Percentiles rank a stretch among this genome's conserved stretches.
phyloP scores from a whole-genome alignment of 2,888 invertebrate species.

The Plagodis dolabraria region DNA sequence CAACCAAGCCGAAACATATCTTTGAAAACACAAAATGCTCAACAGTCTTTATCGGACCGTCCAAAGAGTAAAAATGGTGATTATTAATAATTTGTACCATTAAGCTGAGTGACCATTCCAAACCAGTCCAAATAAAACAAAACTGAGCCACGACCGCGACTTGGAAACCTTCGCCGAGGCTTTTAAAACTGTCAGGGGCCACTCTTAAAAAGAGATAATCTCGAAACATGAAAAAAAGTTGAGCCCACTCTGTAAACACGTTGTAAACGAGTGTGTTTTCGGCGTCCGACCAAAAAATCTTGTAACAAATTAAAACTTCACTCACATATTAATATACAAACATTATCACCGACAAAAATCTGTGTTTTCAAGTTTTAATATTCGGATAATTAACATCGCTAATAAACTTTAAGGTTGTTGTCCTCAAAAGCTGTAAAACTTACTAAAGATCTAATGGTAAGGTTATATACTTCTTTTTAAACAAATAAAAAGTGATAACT shows the following conservation, averaged over 20 bases:
- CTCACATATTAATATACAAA: conserved; percentile 35
- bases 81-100: conserved; percentile 71
- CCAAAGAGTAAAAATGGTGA: conserved; percentile 34
- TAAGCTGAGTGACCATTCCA: conserved; percentile 52
- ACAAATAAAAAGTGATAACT: conserved; percentile 12
- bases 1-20: not conserved
- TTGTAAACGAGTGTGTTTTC: conserved; percentile 70
- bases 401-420: conserved; percentile 12
- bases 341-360: conserved; percentile 14
- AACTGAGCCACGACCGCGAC: conserved; percentile 40
- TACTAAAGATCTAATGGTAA: conserved; percentile 3
- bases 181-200: conserved; percentile 73
- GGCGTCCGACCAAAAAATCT: conserved; percentile 46
- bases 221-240: conserved; percentile 65
- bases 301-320: conserved; percentile 49
- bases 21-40: conserved; percentile 13
- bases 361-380: conserved; percentile 7
- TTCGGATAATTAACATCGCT: conserved; percentile 32
- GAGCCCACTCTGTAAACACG: conserved; percentile 73
- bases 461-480: conserved; percentile 10
- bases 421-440: conserved; percentile 2
- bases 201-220: conserved; percentile 74
- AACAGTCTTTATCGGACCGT: conserved; percentile 29
- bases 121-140: conserved; percentile 50
- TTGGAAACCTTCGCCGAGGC: conserved; percentile 49